These are phyloP conservation scores for Strongylocentrotus purpuratus DNA, from an alignment of 35 echinoderm and acorn worm genomes.

Conservation along the genomic window DNA sequence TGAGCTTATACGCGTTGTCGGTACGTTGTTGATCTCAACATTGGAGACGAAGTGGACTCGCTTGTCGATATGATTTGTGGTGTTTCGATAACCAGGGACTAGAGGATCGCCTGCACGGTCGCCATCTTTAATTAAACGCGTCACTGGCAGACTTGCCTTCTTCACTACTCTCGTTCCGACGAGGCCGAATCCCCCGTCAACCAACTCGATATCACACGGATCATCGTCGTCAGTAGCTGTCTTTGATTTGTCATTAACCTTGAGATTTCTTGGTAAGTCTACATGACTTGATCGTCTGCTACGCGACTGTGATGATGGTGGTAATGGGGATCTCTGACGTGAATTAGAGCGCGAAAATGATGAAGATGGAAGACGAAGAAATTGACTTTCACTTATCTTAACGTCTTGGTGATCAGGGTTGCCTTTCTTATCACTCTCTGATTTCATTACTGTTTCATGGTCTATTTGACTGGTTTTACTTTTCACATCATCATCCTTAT, in stretches of 20 bases:
- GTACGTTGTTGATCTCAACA: neutral
- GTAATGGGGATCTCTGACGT: slow-evolving; percentile 8
- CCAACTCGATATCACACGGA: neutral
- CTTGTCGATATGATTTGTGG: neutral
- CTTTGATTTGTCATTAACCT: neutral
- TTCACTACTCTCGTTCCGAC: slow-evolving; percentile 26
- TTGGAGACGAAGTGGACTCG: neutral
- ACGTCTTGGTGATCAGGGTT: neutral
- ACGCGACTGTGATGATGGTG: neutral
- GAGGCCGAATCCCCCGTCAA: neutral
- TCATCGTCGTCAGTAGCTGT: neutral
- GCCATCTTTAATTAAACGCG: neutral
- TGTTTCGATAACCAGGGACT: neutral
- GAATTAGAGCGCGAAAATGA: slow-evolving; percentile 1
- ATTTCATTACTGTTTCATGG: neutral
- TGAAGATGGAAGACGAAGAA: neutral
- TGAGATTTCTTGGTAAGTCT: neutral
- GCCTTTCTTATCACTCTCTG: neutral
- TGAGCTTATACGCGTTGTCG: neutral
- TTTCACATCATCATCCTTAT: neutral
- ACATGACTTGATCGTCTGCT: slow-evolving; percentile 38
- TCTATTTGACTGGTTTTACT: neutral
- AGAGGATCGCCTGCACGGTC: neutral
- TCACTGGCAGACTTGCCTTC: neutral
- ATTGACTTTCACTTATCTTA: neutral